These are phyloP conservation scores for Brachionus calyciflorus DNA, from an alignment of 1,140 invertebrate species.

Conservation along the genomic window DNA sequence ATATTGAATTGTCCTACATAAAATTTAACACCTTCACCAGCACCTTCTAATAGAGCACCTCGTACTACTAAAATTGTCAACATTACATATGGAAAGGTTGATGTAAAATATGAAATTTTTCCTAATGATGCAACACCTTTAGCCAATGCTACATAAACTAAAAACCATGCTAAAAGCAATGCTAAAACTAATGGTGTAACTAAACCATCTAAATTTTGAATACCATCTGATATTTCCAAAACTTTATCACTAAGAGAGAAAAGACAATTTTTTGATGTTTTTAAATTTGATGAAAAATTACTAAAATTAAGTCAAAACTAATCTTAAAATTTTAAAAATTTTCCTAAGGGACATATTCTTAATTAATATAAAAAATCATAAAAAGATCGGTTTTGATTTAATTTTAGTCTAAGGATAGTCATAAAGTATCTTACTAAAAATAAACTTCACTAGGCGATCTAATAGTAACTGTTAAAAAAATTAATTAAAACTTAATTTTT, in stretches of 20 bases:
- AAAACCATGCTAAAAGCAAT: slow-evolving; percentile 5
- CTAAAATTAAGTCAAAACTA: too few relatives aligned
- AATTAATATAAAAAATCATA: too few relatives aligned
- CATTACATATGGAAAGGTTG: slow-evolving; percentile 74
- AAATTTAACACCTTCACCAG: slow-evolving; percentile 71
- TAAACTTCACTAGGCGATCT: slow-evolving; percentile 66
- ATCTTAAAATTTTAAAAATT: too few relatives aligned
- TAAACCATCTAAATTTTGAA: slow-evolving; percentile 12
- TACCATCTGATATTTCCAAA: slow-evolving; percentile 26
- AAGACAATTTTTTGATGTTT: neutral
- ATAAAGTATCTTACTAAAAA: slow-evolving; percentile 64
- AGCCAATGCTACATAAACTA: slow-evolving; percentile 5
- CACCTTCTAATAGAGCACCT: slow-evolving; percentile 72
- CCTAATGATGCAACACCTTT: slow-evolving; percentile 40
- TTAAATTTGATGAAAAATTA: too few relatives aligned
- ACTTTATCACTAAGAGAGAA: neutral
- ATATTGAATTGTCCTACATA: slow-evolving; percentile 41
- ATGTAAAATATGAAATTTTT: slow-evolving; percentile 54
- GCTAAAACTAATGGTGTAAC: slow-evolving; percentile 3
- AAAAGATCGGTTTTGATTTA: too few relatives aligned
- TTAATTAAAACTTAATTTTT: slow-evolving; percentile 48
- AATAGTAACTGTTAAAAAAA: slow-evolving; percentile 50
- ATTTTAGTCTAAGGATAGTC: neutral
- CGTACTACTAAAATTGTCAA: slow-evolving; percentile 70
- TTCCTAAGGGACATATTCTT: too few relatives aligned